Evolutionary conservation across 2,113 vertebrate genomes (phyloP).

Genomic region (Pomatostomus ruficeps): DNA sequence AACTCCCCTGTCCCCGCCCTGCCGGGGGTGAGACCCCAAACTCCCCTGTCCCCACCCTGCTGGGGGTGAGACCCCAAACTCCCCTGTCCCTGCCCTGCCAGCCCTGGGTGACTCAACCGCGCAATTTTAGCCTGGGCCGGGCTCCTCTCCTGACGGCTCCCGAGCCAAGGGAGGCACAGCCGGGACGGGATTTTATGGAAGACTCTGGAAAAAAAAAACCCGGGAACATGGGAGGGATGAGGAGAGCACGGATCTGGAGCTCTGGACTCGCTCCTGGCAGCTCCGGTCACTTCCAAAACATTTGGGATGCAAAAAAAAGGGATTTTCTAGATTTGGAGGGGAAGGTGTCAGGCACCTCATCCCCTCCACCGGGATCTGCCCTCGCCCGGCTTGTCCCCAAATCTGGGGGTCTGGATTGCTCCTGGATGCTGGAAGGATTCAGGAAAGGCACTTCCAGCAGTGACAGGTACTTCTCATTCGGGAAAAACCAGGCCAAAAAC

Average conservation of each 20-base stretch:
- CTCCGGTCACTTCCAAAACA: not conserved
- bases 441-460: conserved; percentile 45
- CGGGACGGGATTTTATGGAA: not conserved
- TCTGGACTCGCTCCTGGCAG: not conserved
- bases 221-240: not conserved
- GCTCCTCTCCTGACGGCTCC: not conserved
- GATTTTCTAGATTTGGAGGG: not conserved
- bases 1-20: accelerated
- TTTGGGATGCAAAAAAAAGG: not conserved
- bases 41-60: not conserved
- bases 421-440: conserved; percentile 40
- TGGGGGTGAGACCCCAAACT: not conserved
- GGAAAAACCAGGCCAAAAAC: not conserved
- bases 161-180: conserved; percentile 24
- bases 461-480: conserved; percentile 55
- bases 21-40: not conserved
- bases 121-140: conserved; percentile 2
- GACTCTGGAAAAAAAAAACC: not conserved
- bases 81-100: not conserved
- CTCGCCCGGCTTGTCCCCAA: conserved; percentile 44
- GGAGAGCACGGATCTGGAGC: not conserved
- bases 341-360: too few relatives aligned
- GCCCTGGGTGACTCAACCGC: not conserved
- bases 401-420: conserved; percentile 60
- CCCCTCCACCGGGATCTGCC: not conserved